Evolutionary conservation across 2,888 invertebrate species (phyloP), one percentile per base, ranked within the genome.

Genomic region (Lapara coniferarum): DNA sequence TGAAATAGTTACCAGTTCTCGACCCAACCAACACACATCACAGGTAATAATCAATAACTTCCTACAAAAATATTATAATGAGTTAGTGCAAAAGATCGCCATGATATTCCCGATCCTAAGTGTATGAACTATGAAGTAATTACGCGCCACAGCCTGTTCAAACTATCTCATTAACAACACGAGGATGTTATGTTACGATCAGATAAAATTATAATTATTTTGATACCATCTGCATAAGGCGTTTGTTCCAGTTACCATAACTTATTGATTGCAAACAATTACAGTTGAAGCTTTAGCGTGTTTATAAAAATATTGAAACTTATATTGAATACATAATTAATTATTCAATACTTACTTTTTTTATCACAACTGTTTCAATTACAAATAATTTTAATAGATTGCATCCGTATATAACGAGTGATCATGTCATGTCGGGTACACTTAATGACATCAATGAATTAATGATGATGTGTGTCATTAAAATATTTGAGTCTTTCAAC

Each of bases 41-140:
- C 37, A 8, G 7, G 37, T n/a, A 55, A 55, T 55, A 10, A 2
- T 55, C 55, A 19, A 55, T 55, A 57, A 57, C 57, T 57, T 57
- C 30, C 57, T 30, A 13, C 13, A 12, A 57, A 57, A 57, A 46
- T 63, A 49, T 19, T 5, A 12, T 46, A 46, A 63, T 25, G 59
- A 49, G 16, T 63, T 63, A 63, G 49, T 16, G 19, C 46, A 63
- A 63, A 63, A 63, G 49, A 49, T 63, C 16, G 46, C 25, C 10
- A 8, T 44, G 16, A 59, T 59, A 49, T 49, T 49, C 16, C 46
- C 46, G 49, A 49, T 63, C 49, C 44, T 58, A 19, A 49, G 25
- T 63, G 63, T 63, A 63, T 63, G 49, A 63, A 63, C 13, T 63
- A 63, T 63, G 49, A 63, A 63, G 19, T 63, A 63, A 63, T 63